These are phyloP conservation scores for Leucozona laternaria DNA, from an alignment of 2,888 invertebrate genomes.

Conservation along the genomic window DNA sequence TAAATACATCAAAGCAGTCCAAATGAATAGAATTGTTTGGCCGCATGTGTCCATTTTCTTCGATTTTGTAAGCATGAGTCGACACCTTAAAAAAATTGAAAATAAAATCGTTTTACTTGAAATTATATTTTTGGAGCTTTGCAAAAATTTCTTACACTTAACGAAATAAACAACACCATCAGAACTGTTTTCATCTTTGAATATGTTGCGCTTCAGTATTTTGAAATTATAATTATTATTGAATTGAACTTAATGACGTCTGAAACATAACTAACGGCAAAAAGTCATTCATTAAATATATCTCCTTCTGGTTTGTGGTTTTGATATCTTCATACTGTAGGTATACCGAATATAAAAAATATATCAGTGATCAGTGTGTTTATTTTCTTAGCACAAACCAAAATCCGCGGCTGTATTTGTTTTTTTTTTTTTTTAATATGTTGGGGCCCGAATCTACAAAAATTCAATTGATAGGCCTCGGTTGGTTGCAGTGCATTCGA, in stretches of 20 bases:
- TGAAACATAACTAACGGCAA: background rate
- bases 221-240: too few relatives aligned
- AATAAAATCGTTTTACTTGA: too few relatives aligned
- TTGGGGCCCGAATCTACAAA: background rate
- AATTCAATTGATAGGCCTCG: too few relatives aligned
- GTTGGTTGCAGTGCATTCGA: too few relatives aligned
- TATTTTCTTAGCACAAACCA: background rate
- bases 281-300: background rate
- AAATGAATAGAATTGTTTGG: background rate
- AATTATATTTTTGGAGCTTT: too few relatives aligned
- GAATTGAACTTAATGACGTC: background rate
- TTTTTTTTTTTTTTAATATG: background rate
- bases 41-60: background rate
- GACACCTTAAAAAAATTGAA: background rate
- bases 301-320: background rate
- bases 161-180: background rate
- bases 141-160: background rate
- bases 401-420: background rate
- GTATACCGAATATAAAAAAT: background rate
- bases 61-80: background rate
- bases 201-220: background rate
- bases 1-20: slow-evolving; percentile 14
- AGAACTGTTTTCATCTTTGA: background rate
- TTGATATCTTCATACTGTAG: too few relatives aligned
- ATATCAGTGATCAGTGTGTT: background rate